Evolutionary conservation across 1,140 invertebrate species (phyloP), one percentile per base, ranked within the genome.

Genomic region (Eumaeus atala): DNA sequence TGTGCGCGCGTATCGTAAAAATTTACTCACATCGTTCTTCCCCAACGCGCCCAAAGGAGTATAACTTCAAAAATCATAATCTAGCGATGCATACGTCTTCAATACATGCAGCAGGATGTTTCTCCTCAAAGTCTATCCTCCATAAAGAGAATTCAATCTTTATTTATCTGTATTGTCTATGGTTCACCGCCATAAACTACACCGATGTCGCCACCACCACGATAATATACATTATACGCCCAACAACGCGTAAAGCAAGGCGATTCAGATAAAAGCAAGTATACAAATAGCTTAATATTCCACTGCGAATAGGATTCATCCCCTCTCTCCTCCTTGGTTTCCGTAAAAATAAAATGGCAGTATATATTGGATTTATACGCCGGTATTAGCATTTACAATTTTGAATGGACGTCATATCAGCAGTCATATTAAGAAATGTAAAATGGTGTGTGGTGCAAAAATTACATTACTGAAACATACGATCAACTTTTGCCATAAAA

Each of bases 281-380:
- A 72, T 69, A 60, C 54, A 67, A 73, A 70, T 69, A 54, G 42
- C 67, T 68, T 60, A 63, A 73, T 73, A 70, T 65, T 34, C 35
- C n/a, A 18, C 11, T 18, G 51, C 11, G 35, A 35, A 50, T 36
- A 56, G n/a, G n/a, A n/a, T n/a, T n/a, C n/a, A 16, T 54, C n/a
- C 33, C 17, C 11, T 44, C 7, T 44, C 12, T 14, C 17, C 8
- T 12, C 17, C 11, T 44, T 44, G 40, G 40, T 44, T 44, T 44
- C 12, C 14, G 40, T 40, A 44, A 44, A 44, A 44, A 44, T 16
- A 44, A 44, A 14, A 12, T 44, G 12, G 12, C n/a, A 1, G 40
- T n/a, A 12, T n/a, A n/a, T 44, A 17, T 44, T 28, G 28, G 12
- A 36, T 50, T 50, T 50, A 16, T 36, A 50, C 35, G 33, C 28